phyloP scores from a whole-genome alignment of 1,140 invertebrate genomes.

The Eubasilissa regina region DNA sequence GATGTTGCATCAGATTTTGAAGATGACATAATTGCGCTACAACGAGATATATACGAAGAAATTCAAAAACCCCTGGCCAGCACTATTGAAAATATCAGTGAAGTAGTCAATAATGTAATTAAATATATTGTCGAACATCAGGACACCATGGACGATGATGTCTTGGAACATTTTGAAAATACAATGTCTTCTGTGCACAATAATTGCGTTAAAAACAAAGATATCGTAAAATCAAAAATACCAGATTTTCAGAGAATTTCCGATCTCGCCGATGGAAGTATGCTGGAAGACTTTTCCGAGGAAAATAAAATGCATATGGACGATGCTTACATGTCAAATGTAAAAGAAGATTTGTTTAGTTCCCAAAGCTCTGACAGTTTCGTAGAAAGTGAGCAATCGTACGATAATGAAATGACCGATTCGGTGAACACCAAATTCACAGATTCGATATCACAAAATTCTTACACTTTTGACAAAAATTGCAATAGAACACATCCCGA shows the following conservation, averaged over 20 bases:
- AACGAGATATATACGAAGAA: slow-evolving; percentile 70
- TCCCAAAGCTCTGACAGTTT: slow-evolving; percentile 9
- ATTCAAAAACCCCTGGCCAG: slow-evolving; percentile 69
- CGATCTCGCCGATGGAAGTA: neutral
- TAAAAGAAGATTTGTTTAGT: slow-evolving; percentile 39
- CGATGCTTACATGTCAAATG: slow-evolving; percentile 57
- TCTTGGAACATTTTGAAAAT: neutral
- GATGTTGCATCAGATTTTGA: slow-evolving; percentile 63
- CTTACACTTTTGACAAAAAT: neutral
- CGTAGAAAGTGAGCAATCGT: neutral
- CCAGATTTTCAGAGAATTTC: neutral
- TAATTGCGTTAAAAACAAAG: neutral
- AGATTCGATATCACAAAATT: neutral
- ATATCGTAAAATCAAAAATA: neutral
- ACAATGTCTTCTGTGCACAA: neutral
- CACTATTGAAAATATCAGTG: slow-evolving; percentile 71
- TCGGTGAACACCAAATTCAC: neutral
- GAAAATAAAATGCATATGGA: slow-evolving; percentile 48
- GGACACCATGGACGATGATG: slow-evolving; percentile 22
- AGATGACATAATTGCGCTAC: slow-evolving; percentile 69
- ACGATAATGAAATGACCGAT: slow-evolving; percentile 1
- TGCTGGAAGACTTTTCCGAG: slow-evolving; percentile 29
- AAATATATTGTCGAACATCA: slow-evolving; percentile 62
- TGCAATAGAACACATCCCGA: neutral
- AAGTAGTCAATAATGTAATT: slow-evolving; percentile 71